Evolutionary conservation across 2,797 vertebrate species (phyloP), one percentile per base, ranked within the genome.

Genomic region (Todus mexicanus): DNA sequence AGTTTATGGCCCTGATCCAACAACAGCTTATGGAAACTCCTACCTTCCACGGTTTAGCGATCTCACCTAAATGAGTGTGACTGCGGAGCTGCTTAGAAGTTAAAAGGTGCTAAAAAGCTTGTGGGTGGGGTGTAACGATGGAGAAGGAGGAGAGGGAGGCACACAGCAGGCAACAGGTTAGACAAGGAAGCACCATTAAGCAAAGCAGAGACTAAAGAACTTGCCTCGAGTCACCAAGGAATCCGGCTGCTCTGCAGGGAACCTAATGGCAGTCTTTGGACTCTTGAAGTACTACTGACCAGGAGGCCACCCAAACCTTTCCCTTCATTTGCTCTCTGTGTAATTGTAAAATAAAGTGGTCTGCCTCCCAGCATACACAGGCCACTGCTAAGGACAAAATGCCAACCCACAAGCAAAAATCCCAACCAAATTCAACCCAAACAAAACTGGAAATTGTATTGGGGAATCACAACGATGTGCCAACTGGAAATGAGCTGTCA

Each of bases 341-440:
- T 10, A 71, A 85, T 0, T 47, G 23, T 38, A 50, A 76, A 68
- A 53, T 25, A 33, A 71, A 82, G 57, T 4, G 3, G 4, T 47
- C 42, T 43, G 43, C 35, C 38, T 69, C n/a, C 6, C 22, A 71
- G 27, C 2, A 1, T 10, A 56, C 20, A 4, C 0, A 1, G 21
- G 31, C 6, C 31, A 21, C 6, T 8, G 12, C 7, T 31, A 5
- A 47, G 80, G 29, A 27, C 3, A 6, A 75, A 72, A 60, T 0
- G 6, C 7, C 64, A 84, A 42, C 7, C 9, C 45, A 31, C 48
- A 83, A 48, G 10, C 54, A 68, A 84, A 90, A 83, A 54, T 27
- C 43, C 53, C 53, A 71, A 21, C 3, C n/a, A 70, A 76, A 82
- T 38, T 22, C 61, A 71, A 40, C 9, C 7, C 26, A 38, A 76